Evolutionary conservation across 2,797 vertebrate species (phyloP).

Genomic region (Anisognathus igniventris): DNA sequence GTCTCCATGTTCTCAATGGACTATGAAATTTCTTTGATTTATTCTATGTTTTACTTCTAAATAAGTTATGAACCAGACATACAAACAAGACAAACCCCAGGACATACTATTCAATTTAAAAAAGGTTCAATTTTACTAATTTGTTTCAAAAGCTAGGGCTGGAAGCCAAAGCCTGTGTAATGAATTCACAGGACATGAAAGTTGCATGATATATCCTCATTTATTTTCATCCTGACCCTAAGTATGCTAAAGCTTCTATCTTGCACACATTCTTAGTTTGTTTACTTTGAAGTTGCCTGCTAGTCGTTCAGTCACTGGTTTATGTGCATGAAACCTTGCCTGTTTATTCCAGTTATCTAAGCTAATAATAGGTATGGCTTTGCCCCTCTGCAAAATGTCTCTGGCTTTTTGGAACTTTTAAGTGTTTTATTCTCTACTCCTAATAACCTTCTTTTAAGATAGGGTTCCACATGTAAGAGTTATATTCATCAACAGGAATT

Average conservation of each 20-base stretch:
- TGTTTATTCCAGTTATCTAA: neutral
- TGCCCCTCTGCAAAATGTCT: neutral
- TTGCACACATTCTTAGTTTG: neutral
- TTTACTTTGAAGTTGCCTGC: neutral
- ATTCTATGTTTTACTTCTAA: neutral
- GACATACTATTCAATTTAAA: neutral
- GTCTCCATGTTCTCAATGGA: neutral
- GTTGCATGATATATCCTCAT: neutral
- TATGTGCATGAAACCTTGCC: neutral
- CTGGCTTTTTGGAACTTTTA: neutral
- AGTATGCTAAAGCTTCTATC: neutral
- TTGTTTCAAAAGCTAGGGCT: neutral
- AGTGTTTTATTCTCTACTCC: neutral
- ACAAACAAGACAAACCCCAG: neutral
- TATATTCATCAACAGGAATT: neutral
- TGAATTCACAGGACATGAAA: neutral
- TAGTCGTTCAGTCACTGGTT: neutral
- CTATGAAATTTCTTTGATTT: neutral
- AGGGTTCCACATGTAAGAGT: fast-evolving
- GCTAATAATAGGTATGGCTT: neutral
- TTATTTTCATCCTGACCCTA: neutral
- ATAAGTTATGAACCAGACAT: neutral
- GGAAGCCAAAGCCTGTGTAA: neutral
- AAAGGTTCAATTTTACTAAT: neutral
- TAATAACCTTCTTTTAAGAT: neutral